Base-by-base conservation (phyloP, 2,113 vertebrate species). In the Leptobrachium leishanense region DNA sequence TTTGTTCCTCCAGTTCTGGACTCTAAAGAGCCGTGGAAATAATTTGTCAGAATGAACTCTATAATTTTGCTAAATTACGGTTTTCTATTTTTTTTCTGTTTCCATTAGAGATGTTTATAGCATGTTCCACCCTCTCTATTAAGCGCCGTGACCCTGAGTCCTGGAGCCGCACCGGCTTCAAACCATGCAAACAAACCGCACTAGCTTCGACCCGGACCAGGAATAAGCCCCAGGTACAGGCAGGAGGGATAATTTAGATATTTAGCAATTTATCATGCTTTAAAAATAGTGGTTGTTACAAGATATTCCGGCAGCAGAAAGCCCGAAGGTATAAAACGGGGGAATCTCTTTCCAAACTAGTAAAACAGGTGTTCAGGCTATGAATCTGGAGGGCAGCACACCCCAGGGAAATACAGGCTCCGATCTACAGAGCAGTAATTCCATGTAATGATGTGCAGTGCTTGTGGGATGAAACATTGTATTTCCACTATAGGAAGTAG, bases 41-140 rank as follows among this genome's bases (percentile, higher is more conserved):
- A 46, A 79, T 72, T 55, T 72, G 62, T 67, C 77, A 73, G 5
- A n/a, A n/a, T 11, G n/a, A 67, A 63, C 69, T 57, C 62, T 57
- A 40, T 44, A 66, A 79, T 79, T 79, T 79, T 73, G 42, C 20
- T 31, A 72, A 79, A 79, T 79, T 79, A 79, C 44, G 66, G 77
- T 72, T 72, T 78, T 79, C 69, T 43, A 31, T 31, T 31, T 31
- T 50, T 6, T 63, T 54, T 31, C 68, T 46, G 12, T 39, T 39
- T 55, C 44, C 50, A 66, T 79, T 69, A 72, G 59, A 54, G 46
- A 54, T 72, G 77, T 79, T 79, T 79, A 73, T 43, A 39, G 11
- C 40, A 9, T 15, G 39, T 55, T 57, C 46, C 69, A 65, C 40
- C 46, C 69, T 15, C 68, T 5, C 43, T 40, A 43, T 66, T 67